Percentiles rank a stretch among this genome's conserved stretches.
These are phyloP conservation scores for Axinella damicornis DNA, from an alignment of 37 sponge, comb jelly and placozoan genomes.

Conservation along the genomic window DNA sequence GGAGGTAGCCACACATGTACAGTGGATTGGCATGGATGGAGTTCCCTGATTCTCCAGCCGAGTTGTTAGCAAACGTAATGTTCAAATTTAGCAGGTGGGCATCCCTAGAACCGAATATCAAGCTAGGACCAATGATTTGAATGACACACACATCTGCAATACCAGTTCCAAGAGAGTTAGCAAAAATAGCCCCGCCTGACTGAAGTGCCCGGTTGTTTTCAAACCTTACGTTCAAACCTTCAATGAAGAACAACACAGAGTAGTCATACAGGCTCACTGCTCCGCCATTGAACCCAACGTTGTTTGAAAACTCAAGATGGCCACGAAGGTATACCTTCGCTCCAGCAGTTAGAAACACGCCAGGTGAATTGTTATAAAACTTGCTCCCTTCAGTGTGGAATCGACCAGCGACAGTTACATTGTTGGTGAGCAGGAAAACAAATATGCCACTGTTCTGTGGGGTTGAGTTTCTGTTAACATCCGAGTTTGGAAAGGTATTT, in stretches of 20 bases:
- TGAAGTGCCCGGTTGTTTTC: neutral
- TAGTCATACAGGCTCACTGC: slow-evolving; percentile 34
- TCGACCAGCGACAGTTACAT: slow-evolving; percentile 30
- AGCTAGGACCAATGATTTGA: slow-evolving; percentile 14
- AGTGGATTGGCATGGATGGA: slow-evolving; percentile 53
- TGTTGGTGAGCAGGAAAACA: neutral
- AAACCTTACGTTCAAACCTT: slow-evolving; percentile 19
- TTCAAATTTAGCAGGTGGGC: neutral
- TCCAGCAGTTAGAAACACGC: slow-evolving; percentile 19
- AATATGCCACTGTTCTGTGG: slow-evolving; percentile 17
- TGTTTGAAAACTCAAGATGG: slow-evolving; percentile 6
- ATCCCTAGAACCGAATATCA: neutral
- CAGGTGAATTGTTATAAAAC: slow-evolving; percentile 17
- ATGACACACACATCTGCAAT: slow-evolving; percentile 5
- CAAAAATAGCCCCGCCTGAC: slow-evolving; percentile 53
- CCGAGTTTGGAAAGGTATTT: slow-evolving; percentile 10
- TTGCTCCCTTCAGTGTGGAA: neutral
- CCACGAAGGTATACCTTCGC: slow-evolving; percentile 28
- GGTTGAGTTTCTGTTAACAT: neutral
- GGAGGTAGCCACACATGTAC: slow-evolving; percentile 40
- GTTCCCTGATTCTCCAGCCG: slow-evolving; percentile 26
- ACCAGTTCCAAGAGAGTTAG: slow-evolving; percentile 23
- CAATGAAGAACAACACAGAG: slow-evolving; percentile 23
- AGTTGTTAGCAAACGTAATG: slow-evolving; percentile 32
- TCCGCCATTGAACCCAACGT: slow-evolving; percentile 35